Evolutionary conservation across 2,888 invertebrate genomes (phyloP), one percentile per base, ranked within the genome.

Genomic region (Agrochola lychnidis): DNA sequence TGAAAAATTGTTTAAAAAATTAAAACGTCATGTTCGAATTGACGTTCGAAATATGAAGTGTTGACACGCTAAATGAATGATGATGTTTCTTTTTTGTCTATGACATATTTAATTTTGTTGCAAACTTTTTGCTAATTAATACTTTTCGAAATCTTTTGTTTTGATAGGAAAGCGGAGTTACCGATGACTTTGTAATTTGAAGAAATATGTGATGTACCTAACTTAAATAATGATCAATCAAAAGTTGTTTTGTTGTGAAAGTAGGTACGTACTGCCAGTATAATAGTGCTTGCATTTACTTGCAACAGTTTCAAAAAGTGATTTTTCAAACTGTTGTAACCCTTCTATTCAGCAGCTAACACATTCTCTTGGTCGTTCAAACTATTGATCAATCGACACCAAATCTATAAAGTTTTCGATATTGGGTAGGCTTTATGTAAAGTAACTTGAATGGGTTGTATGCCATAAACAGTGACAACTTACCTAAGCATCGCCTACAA

Each of bases 1-100:
- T 91, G 88, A 92, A 90, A 91, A 90, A 91, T 89, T 82, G 87
- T 84, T 87, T 45, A 51, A 85, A 77, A 85, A 82, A 71, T 53
- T 0, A 67, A 73, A 79, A 68, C 45, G 25, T 70, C 66, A 67
- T 64, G 62, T 73, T 68, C 51, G 25, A 69, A 62, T 70, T 64
- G 73, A 74, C 69, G 71, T 83, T 85, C 63, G 66, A 85, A 87
- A 78, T 74, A 75, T 83, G 80, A 83, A 78, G 51, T 73, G 79
- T 76, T 51, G 69, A 74, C 70, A 83, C 10, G 63, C 4, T 4
- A 61, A 63, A 85, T 81, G 40, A 76, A 42, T 69, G 48, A 77
- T 85, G 73, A 53, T 40, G 10, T 62, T 64, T 76, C 36, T 36
- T 16, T n/a, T 68, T 40, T 57, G 36, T 22, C 2, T 36, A 12